Conservation (phyloP, 1,140 invertebrate species). For the Trachymyrmex cornetzi region DNA sequence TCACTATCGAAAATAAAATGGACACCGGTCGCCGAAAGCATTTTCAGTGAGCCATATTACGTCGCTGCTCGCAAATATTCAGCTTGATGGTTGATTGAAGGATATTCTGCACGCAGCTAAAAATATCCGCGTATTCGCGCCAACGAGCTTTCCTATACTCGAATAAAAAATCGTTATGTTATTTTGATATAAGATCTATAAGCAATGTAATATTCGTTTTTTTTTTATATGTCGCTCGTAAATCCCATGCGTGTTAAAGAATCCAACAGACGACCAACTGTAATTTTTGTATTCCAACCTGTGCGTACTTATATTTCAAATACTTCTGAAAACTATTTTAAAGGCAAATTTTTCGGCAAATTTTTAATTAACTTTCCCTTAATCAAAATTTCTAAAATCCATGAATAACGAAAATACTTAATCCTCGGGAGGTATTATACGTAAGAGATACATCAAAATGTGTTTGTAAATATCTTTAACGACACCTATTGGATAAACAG, state of each 20-base stretch:
- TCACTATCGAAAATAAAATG: conserved; percentile 51
- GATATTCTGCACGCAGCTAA: conserved; percentile 39
- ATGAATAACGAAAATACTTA: neutral
- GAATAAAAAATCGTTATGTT: conserved; percentile 43
- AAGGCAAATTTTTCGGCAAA: neutral
- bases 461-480: too few species aligned
- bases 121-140: conserved; percentile 35
- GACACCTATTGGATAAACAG: too few species aligned
- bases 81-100: conserved; percentile 50
- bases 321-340: neutral
- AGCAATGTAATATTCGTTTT: conserved; percentile 11
- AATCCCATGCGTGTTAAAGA: neutral
- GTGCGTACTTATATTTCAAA: neutral
- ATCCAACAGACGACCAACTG: neutral
- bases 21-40: conserved; percentile 20
- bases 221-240: conserved; percentile 18
- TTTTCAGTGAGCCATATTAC: conserved; percentile 38
- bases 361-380: neutral
- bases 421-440: too few species aligned
- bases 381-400: neutral
- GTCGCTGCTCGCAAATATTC: conserved; percentile 42
- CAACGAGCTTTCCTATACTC: neutral
- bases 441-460: too few species aligned
- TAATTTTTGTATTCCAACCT: conserved; percentile 7
- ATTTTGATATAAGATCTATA: conserved; percentile 44